These are phyloP conservation scores for Merops nubicus DNA, from an alignment of 2,113 vertebrate species.

Conservation along the genomic window DNA sequence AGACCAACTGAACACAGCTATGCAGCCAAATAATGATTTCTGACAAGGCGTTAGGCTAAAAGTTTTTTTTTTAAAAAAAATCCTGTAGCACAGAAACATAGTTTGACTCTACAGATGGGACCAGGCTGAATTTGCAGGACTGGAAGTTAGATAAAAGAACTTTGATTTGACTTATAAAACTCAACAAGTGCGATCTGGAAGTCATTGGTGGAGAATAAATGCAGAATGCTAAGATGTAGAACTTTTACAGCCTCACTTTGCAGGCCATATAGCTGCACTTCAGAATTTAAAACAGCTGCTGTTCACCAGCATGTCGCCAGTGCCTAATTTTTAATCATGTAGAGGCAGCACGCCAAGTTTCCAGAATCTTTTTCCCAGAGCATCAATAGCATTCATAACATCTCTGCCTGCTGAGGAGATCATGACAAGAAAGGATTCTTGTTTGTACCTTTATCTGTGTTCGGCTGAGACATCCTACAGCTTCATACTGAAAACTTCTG, in stretches of 20 bases:
- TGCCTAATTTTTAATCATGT: slow-evolving; percentile 56
- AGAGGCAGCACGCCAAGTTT: slow-evolving; percentile 35
- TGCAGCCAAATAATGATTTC: background rate
- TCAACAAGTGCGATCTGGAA: slow-evolving; percentile 60
- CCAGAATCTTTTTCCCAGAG: slow-evolving; percentile 54
- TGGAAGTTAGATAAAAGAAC: slow-evolving; percentile 25
- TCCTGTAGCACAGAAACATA: background rate
- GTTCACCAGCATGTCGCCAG: slow-evolving; percentile 27
- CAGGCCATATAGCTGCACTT: background rate
- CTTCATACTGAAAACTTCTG: background rate
- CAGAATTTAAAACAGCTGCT: slow-evolving; percentile 47
- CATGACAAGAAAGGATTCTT: background rate
- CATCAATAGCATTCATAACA: slow-evolving; percentile 2
- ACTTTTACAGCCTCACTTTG: slow-evolving; percentile 42
- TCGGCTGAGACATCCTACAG: background rate
- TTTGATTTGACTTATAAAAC: slow-evolving; percentile 42
- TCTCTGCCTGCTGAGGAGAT: slow-evolving; percentile 18
- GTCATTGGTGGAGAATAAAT: slow-evolving; percentile 48
- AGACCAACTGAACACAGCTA: background rate
- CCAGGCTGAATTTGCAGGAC: background rate
- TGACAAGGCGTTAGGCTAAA: background rate
- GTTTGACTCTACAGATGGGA: background rate
- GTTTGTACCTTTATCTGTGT: background rate
- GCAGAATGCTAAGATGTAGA: background rate
- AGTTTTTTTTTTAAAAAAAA: background rate